A percentile compares a stretch with the other conserved stretches of the same genome.
These are phyloP conservation scores for Meda fulgida DNA, from an alignment of 2,797 vertebrate species.

Conservation along the genomic window DNA sequence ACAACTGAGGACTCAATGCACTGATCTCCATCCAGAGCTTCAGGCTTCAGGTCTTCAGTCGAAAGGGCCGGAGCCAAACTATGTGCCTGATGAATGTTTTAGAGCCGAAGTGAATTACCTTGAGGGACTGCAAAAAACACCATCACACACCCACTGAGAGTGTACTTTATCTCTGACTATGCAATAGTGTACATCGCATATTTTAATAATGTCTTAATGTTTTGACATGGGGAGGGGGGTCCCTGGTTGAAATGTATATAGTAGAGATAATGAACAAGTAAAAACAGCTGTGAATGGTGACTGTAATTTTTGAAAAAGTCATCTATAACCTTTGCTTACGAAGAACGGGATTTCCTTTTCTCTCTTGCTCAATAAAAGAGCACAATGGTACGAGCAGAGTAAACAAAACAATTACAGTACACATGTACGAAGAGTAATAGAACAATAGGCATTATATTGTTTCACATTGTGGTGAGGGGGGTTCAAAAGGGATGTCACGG, in stretches of 20 bases:
- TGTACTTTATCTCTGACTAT: constrained; percentile 28
- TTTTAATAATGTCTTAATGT: constrained; percentile 27
- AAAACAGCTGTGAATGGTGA: constrained; percentile 40
- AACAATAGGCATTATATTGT: constrained; percentile 35
- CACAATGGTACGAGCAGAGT: constrained; percentile 10
- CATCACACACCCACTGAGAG: constrained; percentile 4
- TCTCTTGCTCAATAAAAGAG: not conserved
- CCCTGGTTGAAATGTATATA: constrained; percentile 12
- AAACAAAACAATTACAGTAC: constrained; percentile 34
- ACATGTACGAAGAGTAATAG: constrained; percentile 2
- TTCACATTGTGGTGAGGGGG: constrained; percentile 5
- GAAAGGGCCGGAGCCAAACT: constrained; percentile 58
- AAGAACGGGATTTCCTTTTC: constrained; percentile 11
- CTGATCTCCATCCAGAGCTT: constrained; percentile 70
- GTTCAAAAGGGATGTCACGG: constrained; percentile 39
- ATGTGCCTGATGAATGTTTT: constrained; percentile 59
- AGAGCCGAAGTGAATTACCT: constrained; percentile 20
- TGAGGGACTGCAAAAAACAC: constrained; percentile 38
- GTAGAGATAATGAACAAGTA: constrained; percentile 20
- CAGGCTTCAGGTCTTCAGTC: constrained; percentile 58
- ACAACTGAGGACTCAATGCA: constrained; percentile 80
- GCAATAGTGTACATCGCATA: constrained; percentile 26
- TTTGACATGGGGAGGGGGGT: not conserved
- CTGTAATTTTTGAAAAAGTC: not conserved
- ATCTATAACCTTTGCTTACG: constrained; percentile 9